Evolutionary conservation across 1,140 invertebrate species (phyloP), one percentile per base, ranked within the genome.

Genomic region (Aphaenogaster ashmeadi): DNA sequence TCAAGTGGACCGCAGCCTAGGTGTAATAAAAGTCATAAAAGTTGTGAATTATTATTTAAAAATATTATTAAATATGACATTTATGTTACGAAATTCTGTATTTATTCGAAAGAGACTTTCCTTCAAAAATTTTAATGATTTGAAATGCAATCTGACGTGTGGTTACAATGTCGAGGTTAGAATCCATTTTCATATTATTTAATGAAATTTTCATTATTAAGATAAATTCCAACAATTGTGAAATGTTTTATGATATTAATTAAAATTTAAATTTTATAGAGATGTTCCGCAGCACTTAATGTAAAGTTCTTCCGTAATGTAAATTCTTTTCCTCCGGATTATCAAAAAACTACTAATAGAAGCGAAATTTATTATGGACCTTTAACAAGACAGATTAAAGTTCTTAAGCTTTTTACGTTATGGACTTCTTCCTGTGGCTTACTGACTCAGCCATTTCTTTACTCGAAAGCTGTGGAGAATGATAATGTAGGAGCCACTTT

Each of bases 351-450:
- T 9, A 44, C 4, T 0, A 18, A 13, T 69, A 11, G 21, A 41
- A 81, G 79, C 66, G 67, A 94, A 50, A 95, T 98, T 27, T 98
- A 98, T 91, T 92, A 94, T 58, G 98, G 98, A 8, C 94, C 95
- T 0, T 93, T 98, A 41, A 96, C 96, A 2, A 96, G 94, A 5
- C 96, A 97, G 91, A 97, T 99, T 77, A 96, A 96, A 91, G 94
- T 94, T 56, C 96, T 99, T 0, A 99, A 99, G 95, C 86, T 97
- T 38, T 98, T 99, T 93, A 98, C 98, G 0, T 92, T 99, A 1
- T 94, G 96, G 44, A 98, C 98, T 0, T 98, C 98, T 89, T 86
- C 96, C 2, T 91, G 96, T 9, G 97, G 98, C 6, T 72, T 99
- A 6, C 90, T 96, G 7, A 94, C 97, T 0, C 98, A 99, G 93